Evolutionary conservation across 2,797 vertebrate species (phyloP), one percentile per base, ranked within the genome.

Genomic region (Bovichtus variegatus): DNA sequence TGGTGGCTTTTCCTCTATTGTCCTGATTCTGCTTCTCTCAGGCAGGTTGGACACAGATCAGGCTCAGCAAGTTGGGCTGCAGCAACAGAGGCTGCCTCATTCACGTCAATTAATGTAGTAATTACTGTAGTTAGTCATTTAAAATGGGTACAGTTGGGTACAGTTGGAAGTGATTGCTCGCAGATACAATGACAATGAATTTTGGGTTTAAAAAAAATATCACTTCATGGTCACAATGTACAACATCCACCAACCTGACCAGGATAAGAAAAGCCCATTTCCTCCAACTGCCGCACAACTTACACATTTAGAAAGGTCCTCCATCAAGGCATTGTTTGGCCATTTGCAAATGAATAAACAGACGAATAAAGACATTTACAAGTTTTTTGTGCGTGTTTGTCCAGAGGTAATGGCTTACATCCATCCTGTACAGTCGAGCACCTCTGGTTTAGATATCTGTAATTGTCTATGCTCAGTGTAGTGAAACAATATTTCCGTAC

Each of bases 1-100:
- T 1, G 2, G 16, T 21, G 53, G 15, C 58, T 76, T 47, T 41
- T 61, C 40, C 21, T 64, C 43, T 50, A 10, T 25, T 41, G 50
- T 34, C n/a, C 25, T 41, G 23, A 34, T 40, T 44, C 21, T 46
- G n/a, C 67, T 57, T 38, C 41, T 43, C n/a, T 64, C 7, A 3
- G n/a, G 18, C 21, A 19, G 23, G 40, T 21, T 38, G 27, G 31
- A 9, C 31, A 54, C 29, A 40, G 77, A 61, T 72, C 62, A 60
- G 29, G 34, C 21, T 27, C 53, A 57, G 23, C 51, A 59, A 58
- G 31, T 18, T 21, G 9, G 9, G 10, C 31, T 25, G 55, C 10
- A 15, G 54, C 43, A 51, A n/a, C 38, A 70, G 23, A 9, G 8
- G 3, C 47, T 57, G 41, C 34, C 4, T 36, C 53, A n/a, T 46